Conservation (phyloP, 2,797 vertebrate genomes). For the Columba guinea region DNA sequence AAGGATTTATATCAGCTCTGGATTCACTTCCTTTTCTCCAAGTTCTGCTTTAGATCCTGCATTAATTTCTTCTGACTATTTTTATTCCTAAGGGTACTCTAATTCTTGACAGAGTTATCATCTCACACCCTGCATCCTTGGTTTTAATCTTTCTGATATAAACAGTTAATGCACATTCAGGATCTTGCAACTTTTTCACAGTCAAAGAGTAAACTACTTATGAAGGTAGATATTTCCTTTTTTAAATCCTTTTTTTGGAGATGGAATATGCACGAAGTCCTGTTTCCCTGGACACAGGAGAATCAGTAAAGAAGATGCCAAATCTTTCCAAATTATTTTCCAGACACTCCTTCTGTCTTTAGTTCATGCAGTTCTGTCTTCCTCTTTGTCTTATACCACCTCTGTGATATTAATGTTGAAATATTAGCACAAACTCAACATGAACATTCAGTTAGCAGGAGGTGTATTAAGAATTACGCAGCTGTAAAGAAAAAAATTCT, state of each 20-base stretch:
- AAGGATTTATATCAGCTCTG: not conserved
- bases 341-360: not conserved
- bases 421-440: not conserved
- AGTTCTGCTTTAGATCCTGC: not conserved
- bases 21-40: not conserved
- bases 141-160: not conserved
- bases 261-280: not conserved
- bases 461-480: not conserved
- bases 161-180: not conserved
- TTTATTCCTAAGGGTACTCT: not conserved
- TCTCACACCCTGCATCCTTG: not conserved
- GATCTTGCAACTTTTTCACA: not conserved
- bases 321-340: not conserved
- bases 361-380: not conserved
- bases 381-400: not conserved
- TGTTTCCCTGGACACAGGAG: not conserved
- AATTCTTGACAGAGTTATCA: not conserved
- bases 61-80: not conserved
- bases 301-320: not conserved
- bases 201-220: not conserved
- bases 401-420: not conserved
- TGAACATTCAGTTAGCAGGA: not conserved
- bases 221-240: not conserved
- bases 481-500: not conserved
- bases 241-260: not conserved